Conservation (phyloP, 37 sponge, comb jelly and placozoan species). For the Aplysina aerophoba region DNA sequence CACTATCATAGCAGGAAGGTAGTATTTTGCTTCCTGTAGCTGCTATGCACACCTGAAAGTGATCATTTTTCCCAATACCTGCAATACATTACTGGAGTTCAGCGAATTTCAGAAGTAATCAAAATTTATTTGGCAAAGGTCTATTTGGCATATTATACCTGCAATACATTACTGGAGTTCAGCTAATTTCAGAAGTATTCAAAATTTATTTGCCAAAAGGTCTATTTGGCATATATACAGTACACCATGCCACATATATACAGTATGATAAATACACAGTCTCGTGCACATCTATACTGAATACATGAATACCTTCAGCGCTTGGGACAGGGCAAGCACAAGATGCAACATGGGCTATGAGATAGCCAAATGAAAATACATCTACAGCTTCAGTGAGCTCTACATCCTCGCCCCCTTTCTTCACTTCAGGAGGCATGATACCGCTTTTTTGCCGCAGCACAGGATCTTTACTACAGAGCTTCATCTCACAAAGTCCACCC, state of each 20-base stretch:
- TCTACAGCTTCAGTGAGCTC: not conserved
- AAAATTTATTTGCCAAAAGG: not conserved
- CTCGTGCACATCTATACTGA: no score
- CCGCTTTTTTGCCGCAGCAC: not conserved
- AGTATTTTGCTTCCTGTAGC: not conserved
- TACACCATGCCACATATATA: no score
- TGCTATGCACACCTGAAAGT: not conserved
- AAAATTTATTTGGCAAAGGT: slow-evolving; percentile 2
- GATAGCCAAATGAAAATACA: slow-evolving; percentile 30
- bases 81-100: slow-evolving; percentile 5
- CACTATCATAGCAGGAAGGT: not conserved
- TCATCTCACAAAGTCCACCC: not conserved
- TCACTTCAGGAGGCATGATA: slow-evolving; percentile 27
- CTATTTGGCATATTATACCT: not conserved
- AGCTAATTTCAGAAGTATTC: not conserved
- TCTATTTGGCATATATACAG: no score
- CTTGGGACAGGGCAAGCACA: not conserved
- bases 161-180: slow-evolving; percentile 5
- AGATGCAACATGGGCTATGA: not conserved
- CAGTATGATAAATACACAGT: no score
- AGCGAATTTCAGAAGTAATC: not conserved
- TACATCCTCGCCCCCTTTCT: not conserved
- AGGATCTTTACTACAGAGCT: not conserved
- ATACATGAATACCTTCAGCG: not conserved
- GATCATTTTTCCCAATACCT: not conserved